Conservation (phyloP, 2,113 vertebrate genomes). For the Macroglossus sobrinus region DNA sequence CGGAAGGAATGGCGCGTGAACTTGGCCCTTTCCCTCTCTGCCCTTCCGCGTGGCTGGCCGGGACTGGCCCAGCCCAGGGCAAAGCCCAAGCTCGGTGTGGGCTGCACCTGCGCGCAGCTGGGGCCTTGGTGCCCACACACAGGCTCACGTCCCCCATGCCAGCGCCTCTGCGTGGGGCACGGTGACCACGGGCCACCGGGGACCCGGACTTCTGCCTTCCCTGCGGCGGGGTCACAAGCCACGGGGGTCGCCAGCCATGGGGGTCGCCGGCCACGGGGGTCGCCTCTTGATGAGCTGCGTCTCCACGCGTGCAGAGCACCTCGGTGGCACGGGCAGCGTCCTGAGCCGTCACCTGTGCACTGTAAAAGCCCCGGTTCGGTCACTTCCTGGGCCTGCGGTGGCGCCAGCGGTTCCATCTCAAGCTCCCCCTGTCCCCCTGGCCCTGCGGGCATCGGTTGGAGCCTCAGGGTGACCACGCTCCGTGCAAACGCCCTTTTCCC, state of each 20-base stretch:
- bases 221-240: fast-evolving
- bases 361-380: neutral
- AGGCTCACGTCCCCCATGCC: fast-evolving
- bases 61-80: neutral
- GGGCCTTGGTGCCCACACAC: neutral
- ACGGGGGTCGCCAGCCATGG: too few species aligned
- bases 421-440: fast-evolving
- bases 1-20: neutral
- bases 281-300: fast-evolving
- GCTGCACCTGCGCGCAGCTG: too few species aligned
- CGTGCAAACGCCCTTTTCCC: neutral
- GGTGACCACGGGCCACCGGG: fast-evolving
- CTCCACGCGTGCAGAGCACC: fast-evolving
- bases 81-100: fast-evolving
- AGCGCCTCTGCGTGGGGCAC: fast-evolving
- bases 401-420: neutral
- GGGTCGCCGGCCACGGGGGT: fast-evolving
- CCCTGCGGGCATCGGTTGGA: fast-evolving
- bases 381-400: fast-evolving
- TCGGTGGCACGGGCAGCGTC: fast-evolving
- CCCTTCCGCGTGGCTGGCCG: neutral
- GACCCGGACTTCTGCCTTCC: fast-evolving
- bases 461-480: too few species aligned
- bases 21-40: neutral
- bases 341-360: fast-evolving